Evolutionary conservation across 1,140 invertebrate species (phyloP).

Genomic region (Macrotrachela quadricornifera): DNA sequence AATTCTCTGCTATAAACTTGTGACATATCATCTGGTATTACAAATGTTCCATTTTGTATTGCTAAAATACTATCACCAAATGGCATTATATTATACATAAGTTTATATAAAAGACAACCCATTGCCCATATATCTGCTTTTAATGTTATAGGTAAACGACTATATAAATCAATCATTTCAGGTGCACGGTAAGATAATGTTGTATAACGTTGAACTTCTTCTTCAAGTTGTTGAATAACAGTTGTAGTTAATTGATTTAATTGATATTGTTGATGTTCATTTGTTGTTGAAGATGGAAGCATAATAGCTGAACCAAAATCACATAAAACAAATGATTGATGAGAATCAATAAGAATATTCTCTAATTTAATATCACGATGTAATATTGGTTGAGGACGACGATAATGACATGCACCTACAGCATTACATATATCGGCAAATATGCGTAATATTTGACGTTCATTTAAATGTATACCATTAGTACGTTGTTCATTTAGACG

Average conservation of each 20-base stretch:
- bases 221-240: too few species aligned
- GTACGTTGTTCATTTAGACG: too few species aligned
- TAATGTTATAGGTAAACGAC: slow-evolving; percentile 58
- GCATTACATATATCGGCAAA: too few species aligned
- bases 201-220: slow-evolving; percentile 42
- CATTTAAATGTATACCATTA: too few species aligned
- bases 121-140: slow-evolving; percentile 80
- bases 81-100: slow-evolving; percentile 72
- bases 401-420: too few species aligned
- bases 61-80: slow-evolving; percentile 80
- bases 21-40: slow-evolving; percentile 48
- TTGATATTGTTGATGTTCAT: too few species aligned
- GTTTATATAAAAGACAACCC: slow-evolving; percentile 68
- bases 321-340: slow-evolving; percentile 50
- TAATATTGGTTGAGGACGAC: slow-evolving; percentile 19
- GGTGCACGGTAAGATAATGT: slow-evolving; percentile 78
- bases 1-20: slow-evolving; percentile 34
- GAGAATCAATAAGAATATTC: slow-evolving; percentile 51
- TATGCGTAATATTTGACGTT: too few species aligned
- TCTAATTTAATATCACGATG: slow-evolving; percentile 84
- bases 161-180: slow-evolving; percentile 85
- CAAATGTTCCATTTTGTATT: slow-evolving; percentile 71
- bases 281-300: too few species aligned
- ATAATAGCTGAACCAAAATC: slow-evolving; percentile 70
- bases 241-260: too few species aligned